Evolutionary conservation across 2,888 invertebrate genomes (phyloP).

Genomic region (Apotomis capreana): DNA sequence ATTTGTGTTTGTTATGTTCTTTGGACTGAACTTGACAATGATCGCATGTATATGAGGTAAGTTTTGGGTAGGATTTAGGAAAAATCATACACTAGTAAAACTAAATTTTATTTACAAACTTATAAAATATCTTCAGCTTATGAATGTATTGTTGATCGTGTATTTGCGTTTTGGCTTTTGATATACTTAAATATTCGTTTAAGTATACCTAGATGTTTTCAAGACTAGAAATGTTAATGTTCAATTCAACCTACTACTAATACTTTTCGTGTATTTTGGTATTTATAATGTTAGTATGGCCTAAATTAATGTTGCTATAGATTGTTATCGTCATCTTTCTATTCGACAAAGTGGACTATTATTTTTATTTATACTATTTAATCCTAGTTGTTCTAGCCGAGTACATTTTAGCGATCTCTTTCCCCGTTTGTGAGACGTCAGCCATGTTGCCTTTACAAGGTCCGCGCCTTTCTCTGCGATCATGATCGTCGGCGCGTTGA

Average conservation of each 20-base stretch:
- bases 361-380: slow-evolving; percentile 43
- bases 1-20: slow-evolving; percentile 22
- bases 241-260: slow-evolving; percentile 28
- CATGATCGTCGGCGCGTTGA: slow-evolving; percentile 94
- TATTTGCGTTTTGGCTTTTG: slow-evolving; percentile 11
- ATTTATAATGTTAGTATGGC: slow-evolving; percentile 52
- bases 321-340: slow-evolving; percentile 62
- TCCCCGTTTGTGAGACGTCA: slow-evolving; percentile 58
- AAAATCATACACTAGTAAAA: neutral
- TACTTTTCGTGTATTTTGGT: slow-evolving; percentile 49
- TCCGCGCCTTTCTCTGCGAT: slow-evolving; percentile 94
- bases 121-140: neutral
- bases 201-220: slow-evolving; percentile 7
- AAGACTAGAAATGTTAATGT: slow-evolving; percentile 43
- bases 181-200: slow-evolving; percentile 14
- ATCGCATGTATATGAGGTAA: neutral
- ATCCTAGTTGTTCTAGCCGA: slow-evolving; percentile 53
- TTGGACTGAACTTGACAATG: slow-evolving; percentile 35
- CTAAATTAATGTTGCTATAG: slow-evolving; percentile 44
- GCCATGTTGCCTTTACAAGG: slow-evolving; percentile 89
- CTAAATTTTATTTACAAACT: slow-evolving; percentile 13
- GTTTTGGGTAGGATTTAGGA: neutral
- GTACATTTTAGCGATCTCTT: slow-evolving; percentile 61
- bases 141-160: neutral
- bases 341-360: slow-evolving; percentile 53